Evolutionary conservation across 2,797 vertebrate species (phyloP), one percentile per base, ranked within the genome.

Genomic region (Platyrinchus mystaceus): DNA sequence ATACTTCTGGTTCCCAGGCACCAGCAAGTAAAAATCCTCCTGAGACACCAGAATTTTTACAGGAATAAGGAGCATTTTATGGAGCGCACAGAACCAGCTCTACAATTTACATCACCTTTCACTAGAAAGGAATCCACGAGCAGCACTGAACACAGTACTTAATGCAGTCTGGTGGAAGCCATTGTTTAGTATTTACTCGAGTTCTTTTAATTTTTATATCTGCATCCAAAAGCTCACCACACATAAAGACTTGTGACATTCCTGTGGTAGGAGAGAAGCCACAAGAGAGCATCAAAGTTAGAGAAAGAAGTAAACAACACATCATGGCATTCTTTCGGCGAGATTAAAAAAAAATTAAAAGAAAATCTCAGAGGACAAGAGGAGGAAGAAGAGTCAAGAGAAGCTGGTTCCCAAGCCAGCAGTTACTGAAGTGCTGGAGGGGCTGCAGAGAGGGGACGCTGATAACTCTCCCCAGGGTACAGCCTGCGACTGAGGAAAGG

Each of bases 191-290:
- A 23, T 68, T 66, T 49, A 77, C 49, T 46, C 4, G 4, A 37
- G 12, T 49, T 52, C 43, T 76, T 70, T 17, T 15, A 15, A 34
- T 62, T 80, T 81, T 34, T 36, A 5, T 28, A 69, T 63, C 55
- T 41, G 85, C 74, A 71, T 63, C 82, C 91, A 56, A 24, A 67
- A 74, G 49, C 6, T 85, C 79, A 49, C 76, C 79, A 49, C 81
- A 76, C 10, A 59, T 5, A 90, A 59, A 75, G 64, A 14, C 58
- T 52, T 21, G 41, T 13, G 46, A 64, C 76, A 81, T 91, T 80
- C 93, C 93, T 91, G 93, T 8, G 79, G 93, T 36, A n/a, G 46
- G 53, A 85, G 28, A 87, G 46, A 85, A 89, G 82, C 89, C 93
- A 36, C 76, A 80, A 2, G 4, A 89, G 22, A 70, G 71, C 84